Percentiles rank a stretch among this genome's conserved stretches.
Conservation (phyloP, 2,113 vertebrate genomes). For the Theristicus caerulescens region DNA sequence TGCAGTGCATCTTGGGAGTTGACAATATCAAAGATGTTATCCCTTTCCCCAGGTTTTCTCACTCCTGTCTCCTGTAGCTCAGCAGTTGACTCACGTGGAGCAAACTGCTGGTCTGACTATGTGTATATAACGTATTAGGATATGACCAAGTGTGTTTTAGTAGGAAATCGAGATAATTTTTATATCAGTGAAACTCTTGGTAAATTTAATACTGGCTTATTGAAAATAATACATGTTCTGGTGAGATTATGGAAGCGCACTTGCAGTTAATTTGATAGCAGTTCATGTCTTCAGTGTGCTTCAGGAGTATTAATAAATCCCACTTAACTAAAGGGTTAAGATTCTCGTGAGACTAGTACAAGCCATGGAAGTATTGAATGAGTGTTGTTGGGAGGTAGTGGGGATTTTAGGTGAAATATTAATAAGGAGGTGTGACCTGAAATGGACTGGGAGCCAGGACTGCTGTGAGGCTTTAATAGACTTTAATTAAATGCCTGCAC, state of each 20-base stretch:
- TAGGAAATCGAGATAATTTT: background rate
- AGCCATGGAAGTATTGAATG: background rate
- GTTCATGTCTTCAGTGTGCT: background rate
- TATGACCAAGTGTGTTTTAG: background rate
- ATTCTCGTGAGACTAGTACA: background rate
- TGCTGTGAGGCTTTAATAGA: background rate
- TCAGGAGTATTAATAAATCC: background rate
- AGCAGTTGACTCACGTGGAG: background rate
- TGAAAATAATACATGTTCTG: background rate
- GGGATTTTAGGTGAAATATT: background rate
- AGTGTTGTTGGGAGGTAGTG: background rate
- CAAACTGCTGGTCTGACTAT: background rate
- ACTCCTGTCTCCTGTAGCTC: slow-evolving; percentile 86
- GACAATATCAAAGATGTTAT: slow-evolving; percentile 97
- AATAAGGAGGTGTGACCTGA: background rate
- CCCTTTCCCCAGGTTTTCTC: slow-evolving; percentile 92
- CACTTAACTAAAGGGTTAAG: background rate
- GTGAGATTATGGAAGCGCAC: background rate
- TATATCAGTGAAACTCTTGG: background rate
- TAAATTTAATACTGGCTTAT: background rate
- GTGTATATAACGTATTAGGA: background rate
- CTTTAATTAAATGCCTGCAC: background rate
- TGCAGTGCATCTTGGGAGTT: slow-evolving; percentile 91
- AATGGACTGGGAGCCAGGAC: background rate
- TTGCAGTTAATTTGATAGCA: background rate